Base-by-base conservation (phyloP, 1,140 invertebrate species). In the Orchestia grillus region DNA sequence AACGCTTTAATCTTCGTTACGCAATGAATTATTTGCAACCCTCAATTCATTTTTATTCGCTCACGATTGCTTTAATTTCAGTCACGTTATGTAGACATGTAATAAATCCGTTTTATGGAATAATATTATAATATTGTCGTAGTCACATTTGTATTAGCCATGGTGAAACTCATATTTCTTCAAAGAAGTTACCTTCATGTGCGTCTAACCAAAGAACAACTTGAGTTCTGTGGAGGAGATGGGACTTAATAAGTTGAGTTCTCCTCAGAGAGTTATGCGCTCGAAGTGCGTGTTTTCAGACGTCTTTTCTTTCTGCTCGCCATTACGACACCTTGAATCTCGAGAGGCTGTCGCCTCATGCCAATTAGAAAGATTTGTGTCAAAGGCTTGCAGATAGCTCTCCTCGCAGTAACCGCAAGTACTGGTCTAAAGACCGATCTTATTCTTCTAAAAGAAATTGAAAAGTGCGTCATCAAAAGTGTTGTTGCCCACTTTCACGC, bases 281-380 rank as follows among this genome's bases (percentile, higher is more conserved):
- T 77, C 62, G 36, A 28, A 28, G 62, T 77, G 62, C 36, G 62
- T 77, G 62, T 3, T 28, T 77, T 77, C 88, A 90, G 41, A 90
- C 88, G 88, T 90, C 88, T 11, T 90, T 90, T 90, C 88, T 90
- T 90, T 19, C 62, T 44, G 87, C 88, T 90, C 88, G 40, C 92
- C 44, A 45, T 94, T n/a, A 44, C 92, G 23, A 94, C 44, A 94
- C 23, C 44, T 45, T 94, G 36, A 47, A 44, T 94, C 44, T 94
- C 92, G 44, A 94, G 41, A 8, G 44, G 0, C 44, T 45, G 92
- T 94, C 92, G 11, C 44, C 92, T 94, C 92, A 47, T 1, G 92
- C 44, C 92, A 94, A 94, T 94, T 94, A 94, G 92, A 44, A 47
- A 94, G 92, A 94, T 94, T 94, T 94, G 92, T 94, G 92, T 94